Conservation (phyloP, 2,888 invertebrate genomes). For the Brachyopa scutellaris region DNA sequence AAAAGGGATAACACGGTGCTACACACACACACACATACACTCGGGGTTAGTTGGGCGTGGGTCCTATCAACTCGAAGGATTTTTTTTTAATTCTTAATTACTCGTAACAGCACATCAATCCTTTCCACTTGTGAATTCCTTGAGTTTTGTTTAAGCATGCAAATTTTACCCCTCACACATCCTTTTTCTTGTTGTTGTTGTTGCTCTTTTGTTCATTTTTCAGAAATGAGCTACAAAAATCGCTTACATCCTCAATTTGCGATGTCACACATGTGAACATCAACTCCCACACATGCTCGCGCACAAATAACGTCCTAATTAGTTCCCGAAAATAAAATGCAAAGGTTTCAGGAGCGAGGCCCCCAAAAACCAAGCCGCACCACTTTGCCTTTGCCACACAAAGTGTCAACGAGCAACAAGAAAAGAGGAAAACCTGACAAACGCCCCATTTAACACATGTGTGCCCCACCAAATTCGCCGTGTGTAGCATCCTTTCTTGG, state of each 20-base stretch:
- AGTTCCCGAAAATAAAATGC: slow-evolving; percentile 72
- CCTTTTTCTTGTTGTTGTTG: too few species aligned
- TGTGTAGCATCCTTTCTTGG: slow-evolving; percentile 26
- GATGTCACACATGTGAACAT: slow-evolving; percentile 66
- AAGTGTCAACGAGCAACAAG: slow-evolving; percentile 67
- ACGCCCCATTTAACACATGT: slow-evolving; percentile 75
- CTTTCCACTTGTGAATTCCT: slow-evolving; percentile 31
- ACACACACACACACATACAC: slow-evolving; percentile 15
- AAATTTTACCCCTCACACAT: slow-evolving; percentile 13
- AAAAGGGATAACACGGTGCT: slow-evolving; percentile 53
- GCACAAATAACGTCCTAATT: slow-evolving; percentile 71
- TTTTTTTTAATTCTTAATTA: slow-evolving; percentile 68
- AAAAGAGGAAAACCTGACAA: slow-evolving; percentile 72
- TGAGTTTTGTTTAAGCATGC: slow-evolving; percentile 30
- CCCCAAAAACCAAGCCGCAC: slow-evolving; percentile 6
- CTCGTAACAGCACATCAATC: slow-evolving; percentile 67
- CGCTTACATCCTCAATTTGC: slow-evolving; percentile 66
- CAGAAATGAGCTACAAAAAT: too few species aligned
- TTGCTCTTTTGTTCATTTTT: too few species aligned
- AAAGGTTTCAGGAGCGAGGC: slow-evolving; percentile 54
- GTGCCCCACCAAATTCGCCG: slow-evolving; percentile 63
- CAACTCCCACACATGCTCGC: slow-evolving; percentile 21
- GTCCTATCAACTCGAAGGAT: background rate
- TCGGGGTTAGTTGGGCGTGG: slow-evolving; percentile 1
- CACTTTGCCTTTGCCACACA: slow-evolving; percentile 31